Conservation (phyloP, 2,888 invertebrate genomes). For the Limnephilus rhombicus region DNA sequence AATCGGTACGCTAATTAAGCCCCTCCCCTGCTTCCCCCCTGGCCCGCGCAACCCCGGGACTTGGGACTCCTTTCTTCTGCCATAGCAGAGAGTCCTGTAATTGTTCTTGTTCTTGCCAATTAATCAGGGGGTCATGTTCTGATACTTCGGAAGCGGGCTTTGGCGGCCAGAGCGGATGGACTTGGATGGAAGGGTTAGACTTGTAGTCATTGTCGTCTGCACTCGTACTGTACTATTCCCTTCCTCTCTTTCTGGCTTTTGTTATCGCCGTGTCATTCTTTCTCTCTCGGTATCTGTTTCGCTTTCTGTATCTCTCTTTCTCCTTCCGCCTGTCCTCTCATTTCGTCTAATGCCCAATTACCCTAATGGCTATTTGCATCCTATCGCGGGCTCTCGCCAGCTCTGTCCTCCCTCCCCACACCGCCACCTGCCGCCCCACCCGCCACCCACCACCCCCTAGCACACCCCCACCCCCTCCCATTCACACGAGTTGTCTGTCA, state of each 20-base stretch:
- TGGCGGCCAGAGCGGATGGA: constrained; percentile 47
- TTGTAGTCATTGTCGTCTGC: constrained; percentile 54
- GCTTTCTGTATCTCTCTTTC: constrained; percentile 43
- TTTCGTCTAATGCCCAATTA: constrained; percentile 67
- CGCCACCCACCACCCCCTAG: constrained; percentile 32
- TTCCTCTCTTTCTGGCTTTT: constrained; percentile 22
- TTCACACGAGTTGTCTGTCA: constrained; percentile 64
- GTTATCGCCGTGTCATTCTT: constrained; percentile 17
- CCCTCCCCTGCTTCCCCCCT: constrained; percentile 48
- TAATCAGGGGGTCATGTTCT: constrained; percentile 62
- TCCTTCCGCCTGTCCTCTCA: constrained; percentile 61
- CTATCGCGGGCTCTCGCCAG: constrained; percentile 57
- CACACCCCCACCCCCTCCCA: constrained; percentile 47
- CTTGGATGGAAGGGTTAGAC: constrained; percentile 50
- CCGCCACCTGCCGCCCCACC: not conserved
- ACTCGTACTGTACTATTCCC: constrained; percentile 29
- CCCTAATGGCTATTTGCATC: constrained; percentile 67
- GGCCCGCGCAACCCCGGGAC: constrained; percentile 29
- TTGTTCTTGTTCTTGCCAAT: constrained; percentile 65
- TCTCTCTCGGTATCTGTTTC: constrained; percentile 29
- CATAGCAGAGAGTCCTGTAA: constrained; percentile 59
- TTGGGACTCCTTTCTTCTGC: not conserved
- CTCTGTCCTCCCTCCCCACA: constrained; percentile 36
- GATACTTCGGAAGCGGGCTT: constrained; percentile 38
- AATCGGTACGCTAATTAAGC: constrained; percentile 56